Evolutionary conservation across 2,797 vertebrate genomes (phyloP), one percentile per base, ranked within the genome.

Genomic region (Rhinella marina): DNA sequence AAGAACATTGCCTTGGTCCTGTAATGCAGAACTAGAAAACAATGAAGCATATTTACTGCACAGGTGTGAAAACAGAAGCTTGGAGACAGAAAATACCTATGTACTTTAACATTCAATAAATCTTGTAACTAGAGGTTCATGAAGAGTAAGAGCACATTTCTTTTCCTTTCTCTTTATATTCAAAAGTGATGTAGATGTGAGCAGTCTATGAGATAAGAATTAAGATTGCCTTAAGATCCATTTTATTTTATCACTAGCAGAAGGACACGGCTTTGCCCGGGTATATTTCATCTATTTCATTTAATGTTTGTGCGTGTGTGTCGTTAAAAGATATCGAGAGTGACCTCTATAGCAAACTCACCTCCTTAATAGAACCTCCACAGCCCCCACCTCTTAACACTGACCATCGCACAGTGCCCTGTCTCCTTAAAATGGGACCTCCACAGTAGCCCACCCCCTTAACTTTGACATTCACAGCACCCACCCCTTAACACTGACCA

Each of bases 21-120:
- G 17, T 70, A 54, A 82, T 50, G 77, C 48, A 52, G 62, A 82
- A 68, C 7, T n/a, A 27, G 17, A 66, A 79, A 66, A 77, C 84
- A 78, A 86, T 66, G 41, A 64, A 66, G 41, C 52, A 68, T 66
- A 78, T 68, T 86, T 27, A n/a, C 10, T 32, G 84, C 75, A 78
- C 84, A 85, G 83, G 83, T 76, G 83, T 64, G 32, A 76, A 64
- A 85, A 29, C 57, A 86, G 75, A 86, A 79, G 75, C n/a, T 61
- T 23, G 6, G 59, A 68, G 73, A n/a, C 75, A 86, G 59, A 78
- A 86, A 52, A 27, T 86, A 61, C 75, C 75, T 25, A 48, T 29
- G n/a, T 78, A 86, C 83, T 61, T 76, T 86, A 32, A 27, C 59
- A 50, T 78, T n/a, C 57, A 86, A 86, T 54, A 86, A 78, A 52